phyloP scores from a whole-genome alignment of 2,888 invertebrate species.

The Rugalucina vietnamica region DNA sequence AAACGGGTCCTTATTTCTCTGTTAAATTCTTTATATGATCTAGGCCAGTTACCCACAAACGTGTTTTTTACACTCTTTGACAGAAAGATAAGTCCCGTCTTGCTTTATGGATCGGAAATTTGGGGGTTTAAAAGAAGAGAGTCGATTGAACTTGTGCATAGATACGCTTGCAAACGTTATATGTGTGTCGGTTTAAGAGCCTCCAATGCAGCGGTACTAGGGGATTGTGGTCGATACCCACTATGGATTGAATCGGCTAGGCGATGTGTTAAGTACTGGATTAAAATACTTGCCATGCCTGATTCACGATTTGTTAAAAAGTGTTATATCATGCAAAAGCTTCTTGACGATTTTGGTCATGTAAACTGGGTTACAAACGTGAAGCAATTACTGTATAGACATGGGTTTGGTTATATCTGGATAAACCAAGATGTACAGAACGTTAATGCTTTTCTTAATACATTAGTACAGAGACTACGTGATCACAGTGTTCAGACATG shows the following conservation, averaged over 20 bases:
- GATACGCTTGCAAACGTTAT: constrained; percentile 1
- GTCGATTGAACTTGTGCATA: background rate
- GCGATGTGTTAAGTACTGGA: background rate
- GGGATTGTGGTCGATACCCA: background rate
- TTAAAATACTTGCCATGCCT: background rate
- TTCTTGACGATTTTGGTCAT: background rate
- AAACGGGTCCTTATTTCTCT: constrained; percentile 11
- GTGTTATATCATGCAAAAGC: background rate
- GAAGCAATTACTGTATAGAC: background rate
- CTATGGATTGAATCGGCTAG: background rate
- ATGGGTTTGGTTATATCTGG: background rate
- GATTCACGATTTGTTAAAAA: background rate
- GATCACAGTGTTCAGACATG: background rate
- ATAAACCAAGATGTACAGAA: background rate
- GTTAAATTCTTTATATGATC: background rate
- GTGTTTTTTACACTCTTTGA: background rate
- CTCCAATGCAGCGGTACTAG: background rate
- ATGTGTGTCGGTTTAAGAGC: background rate
- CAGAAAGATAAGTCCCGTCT: constrained; percentile 41
- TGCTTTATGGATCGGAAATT: constrained; percentile 23
- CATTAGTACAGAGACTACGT: background rate
- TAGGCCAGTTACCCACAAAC: background rate
- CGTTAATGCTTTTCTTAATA: background rate
- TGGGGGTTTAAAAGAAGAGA: constrained; percentile 14
- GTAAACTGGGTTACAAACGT: background rate